Base-by-base conservation (phyloP, 2,113 vertebrate genomes). In the Bostrychus sinensis region DNA sequence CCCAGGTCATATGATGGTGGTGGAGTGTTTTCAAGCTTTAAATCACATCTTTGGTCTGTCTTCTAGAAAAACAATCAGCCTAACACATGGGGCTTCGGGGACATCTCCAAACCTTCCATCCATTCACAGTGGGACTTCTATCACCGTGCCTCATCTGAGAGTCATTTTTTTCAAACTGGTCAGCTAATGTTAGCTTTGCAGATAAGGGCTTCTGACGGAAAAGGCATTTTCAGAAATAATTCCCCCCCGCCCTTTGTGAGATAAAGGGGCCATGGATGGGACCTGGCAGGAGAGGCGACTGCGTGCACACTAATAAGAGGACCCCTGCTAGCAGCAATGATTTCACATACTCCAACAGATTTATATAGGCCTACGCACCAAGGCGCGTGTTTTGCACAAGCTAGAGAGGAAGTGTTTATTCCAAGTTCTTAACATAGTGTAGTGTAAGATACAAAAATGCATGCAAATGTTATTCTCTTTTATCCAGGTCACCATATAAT, bases 161-260 rank as follows among this genome's bases (percentile, higher is more conserved):
- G 75, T 70, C 42, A 53, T 80, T 81, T 70, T 34, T 59, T 72
- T 66, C 41, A 39, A 72, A 64, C 71, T 66, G 80, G 59, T 86
- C 80, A 75, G 78, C 84, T 86, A 80, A 85, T 82, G 85, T 82
- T 88, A 66, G 82, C 66, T 84, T 81, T 70, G 81, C 66, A 50
- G 77, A 80, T 85, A 86, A 85, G 65, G 19, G 23, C 62, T 68
- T 77, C 79, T 77, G 89, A 85, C 82, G 62, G 78, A 67, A 82
- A 81, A 77, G 62, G 78, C 75, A 80, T 80, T 69, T 14, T 55
- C 43, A 59, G 80, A 88, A 84, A 82, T 72, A 56, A 84, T 72
- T 78, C 71, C 65, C 68, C n/a, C 65, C 72, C 60, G 45, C 66
- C 66, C 57, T 65, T 38, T 41, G n/a, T 23, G 61, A 75, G 82